A percentile compares a stretch with the other conserved stretches of the same genome.
These are phyloP conservation scores for Crotophaga sulcirostris DNA, from an alignment of 2,113 vertebrate genomes.

Conservation along the genomic window DNA sequence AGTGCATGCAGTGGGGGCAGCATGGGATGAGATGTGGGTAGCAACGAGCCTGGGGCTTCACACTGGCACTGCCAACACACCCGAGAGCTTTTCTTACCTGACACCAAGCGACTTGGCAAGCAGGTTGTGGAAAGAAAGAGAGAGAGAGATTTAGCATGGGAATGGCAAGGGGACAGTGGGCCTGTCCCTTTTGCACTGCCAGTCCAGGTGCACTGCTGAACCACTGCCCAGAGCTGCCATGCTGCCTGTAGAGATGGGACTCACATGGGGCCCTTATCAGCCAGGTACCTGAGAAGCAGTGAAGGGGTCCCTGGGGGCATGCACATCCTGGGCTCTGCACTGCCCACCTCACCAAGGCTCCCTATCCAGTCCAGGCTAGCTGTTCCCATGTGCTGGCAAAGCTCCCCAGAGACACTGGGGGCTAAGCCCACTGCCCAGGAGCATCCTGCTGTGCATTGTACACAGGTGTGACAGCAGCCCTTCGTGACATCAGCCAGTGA, in stretches of 20 bases:
- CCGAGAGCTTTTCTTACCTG: slow-evolving; percentile 67
- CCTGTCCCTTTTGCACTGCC: background rate
- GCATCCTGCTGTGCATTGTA: background rate
- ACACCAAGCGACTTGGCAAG: slow-evolving; percentile 48
- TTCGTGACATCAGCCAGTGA: slow-evolving; percentile 16
- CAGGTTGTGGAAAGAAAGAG: slow-evolving; percentile 66
- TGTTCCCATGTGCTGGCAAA: background rate
- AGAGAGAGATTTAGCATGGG: slow-evolving; percentile 11
- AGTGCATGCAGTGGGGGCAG: background rate
- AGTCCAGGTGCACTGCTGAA: background rate
- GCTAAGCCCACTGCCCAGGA: background rate
- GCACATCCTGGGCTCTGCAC: background rate
- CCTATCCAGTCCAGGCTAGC: background rate
- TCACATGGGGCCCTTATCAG: background rate
- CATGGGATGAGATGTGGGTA: background rate
- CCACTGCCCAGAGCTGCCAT: background rate
- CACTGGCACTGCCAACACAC: background rate
- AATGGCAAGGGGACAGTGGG: background rate
- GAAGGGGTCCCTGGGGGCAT: background rate
- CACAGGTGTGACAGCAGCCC: background rate
- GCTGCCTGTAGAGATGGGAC: background rate
- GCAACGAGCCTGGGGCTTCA: background rate
- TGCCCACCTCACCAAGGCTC: background rate
- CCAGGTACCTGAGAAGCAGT: background rate
- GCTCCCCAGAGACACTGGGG: background rate